Conservation (phyloP, 2,888 invertebrate species). For the Thelaira solivaga region DNA sequence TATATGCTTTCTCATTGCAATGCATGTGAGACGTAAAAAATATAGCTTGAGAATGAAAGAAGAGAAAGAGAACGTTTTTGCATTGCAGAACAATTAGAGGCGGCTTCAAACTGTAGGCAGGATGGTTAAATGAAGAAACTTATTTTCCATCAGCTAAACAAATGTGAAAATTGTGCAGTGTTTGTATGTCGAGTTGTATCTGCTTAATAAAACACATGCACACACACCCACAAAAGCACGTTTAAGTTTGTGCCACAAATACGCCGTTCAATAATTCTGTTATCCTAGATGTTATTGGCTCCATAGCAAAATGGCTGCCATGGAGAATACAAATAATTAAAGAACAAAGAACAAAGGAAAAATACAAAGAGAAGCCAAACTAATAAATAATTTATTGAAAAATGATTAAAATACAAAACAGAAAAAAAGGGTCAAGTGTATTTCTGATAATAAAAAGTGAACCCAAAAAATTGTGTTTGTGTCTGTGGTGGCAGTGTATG, state of each 20-base stretch:
- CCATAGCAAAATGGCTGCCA: conserved; percentile 74
- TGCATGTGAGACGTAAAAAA: not conserved
- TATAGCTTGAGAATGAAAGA: not conserved
- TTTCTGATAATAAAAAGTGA: not conserved
- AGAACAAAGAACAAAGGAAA: not conserved
- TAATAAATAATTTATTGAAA: not conserved
- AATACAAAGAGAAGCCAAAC: not conserved
- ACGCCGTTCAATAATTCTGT: conserved; percentile 65
- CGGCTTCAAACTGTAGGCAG: not conserved
- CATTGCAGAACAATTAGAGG: not conserved
- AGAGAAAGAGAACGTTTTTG: conserved; percentile 1
- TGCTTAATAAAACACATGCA: no score
- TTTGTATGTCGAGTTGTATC: not conserved
- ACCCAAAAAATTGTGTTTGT: not conserved
- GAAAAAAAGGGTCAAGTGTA: conserved; percentile 17
- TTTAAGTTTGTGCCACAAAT: not conserved
- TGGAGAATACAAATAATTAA: not conserved
- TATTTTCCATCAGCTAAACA: not conserved
- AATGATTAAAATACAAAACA: not conserved
- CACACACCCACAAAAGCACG: not conserved
- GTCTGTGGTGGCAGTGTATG: no score
- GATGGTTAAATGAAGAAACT: not conserved
- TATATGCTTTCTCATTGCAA: conserved; percentile 19
- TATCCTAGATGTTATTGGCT: conserved; percentile 73
- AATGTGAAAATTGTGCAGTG: conserved; percentile 6